phyloP scores from a whole-genome alignment of 2,888 invertebrate genomes.

The Cantharis nigra region DNA sequence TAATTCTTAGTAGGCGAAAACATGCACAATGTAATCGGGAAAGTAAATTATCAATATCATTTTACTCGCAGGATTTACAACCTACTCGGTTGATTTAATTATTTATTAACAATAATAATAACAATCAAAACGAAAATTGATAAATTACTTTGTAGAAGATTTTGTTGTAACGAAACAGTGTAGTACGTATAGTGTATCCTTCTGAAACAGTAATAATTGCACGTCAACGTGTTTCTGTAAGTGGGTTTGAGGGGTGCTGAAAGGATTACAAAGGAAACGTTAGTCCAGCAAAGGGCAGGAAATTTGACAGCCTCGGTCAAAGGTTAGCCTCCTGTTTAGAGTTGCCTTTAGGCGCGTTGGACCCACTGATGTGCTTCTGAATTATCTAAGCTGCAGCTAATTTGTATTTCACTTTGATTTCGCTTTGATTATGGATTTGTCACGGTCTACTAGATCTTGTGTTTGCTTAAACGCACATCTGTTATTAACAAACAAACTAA shows the following conservation, averaged over 20 bases:
- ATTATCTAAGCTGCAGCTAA: constrained; percentile 37
- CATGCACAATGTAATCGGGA: neutral
- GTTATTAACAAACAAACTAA: constrained; percentile 5
- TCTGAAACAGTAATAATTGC: constrained; percentile 31
- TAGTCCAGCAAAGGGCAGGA: constrained; percentile 52
- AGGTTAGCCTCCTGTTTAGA: constrained; percentile 43
- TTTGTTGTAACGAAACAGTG: neutral
- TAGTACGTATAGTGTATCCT: constrained; percentile 4
- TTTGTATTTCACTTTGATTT: constrained; percentile 33
- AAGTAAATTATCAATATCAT: neutral
- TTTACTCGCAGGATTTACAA: neutral
- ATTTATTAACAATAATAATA: neutral
- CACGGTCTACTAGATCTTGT: constrained; percentile 29
- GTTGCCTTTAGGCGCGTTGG: constrained; percentile 31
- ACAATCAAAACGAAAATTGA: neutral
- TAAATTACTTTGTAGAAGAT: neutral
- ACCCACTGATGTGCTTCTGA: constrained; percentile 30
- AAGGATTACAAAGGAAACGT: constrained; percentile 50
- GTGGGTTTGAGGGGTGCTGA: constrained; percentile 29
- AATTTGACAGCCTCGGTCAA: constrained; percentile 54
- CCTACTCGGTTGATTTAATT: neutral
- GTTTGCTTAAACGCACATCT: constrained; percentile 15
- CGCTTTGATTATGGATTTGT: constrained; percentile 39
- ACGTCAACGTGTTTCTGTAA: constrained; percentile 29
- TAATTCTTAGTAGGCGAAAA: neutral